Percentiles rank a stretch among this genome's conserved stretches.
These are phyloP conservation scores for Himalopsyche kuldschensis DNA, from an alignment of 2,888 invertebrate genomes.

Conservation along the genomic window DNA sequence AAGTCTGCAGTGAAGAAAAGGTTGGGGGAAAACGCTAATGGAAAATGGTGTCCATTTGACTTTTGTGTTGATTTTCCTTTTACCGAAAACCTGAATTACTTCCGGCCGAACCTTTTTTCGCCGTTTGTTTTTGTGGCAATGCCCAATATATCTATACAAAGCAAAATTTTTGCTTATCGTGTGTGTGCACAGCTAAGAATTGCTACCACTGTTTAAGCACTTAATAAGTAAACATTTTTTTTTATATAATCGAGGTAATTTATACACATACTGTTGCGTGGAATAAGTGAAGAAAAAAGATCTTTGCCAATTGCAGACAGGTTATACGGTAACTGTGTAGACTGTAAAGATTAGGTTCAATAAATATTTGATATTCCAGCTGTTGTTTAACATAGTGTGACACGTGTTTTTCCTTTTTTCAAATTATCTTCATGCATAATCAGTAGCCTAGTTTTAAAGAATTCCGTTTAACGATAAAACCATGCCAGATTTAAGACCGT, in stretches of 20 bases:
- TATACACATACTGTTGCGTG: background rate
- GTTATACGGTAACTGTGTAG: too few species aligned
- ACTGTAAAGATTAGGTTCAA: too few species aligned
- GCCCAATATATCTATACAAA: background rate
- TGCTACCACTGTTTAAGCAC: background rate
- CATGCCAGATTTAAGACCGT: too few species aligned
- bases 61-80: slow-evolving; percentile 2
- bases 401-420: too few species aligned
- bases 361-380: too few species aligned
- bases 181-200: background rate
- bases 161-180: background rate
- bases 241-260: background rate
- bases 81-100: background rate
- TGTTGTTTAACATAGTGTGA: too few species aligned
- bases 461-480: too few species aligned
- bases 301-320: too few species aligned
- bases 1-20: background rate
- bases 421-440: too few species aligned
- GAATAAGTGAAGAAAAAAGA: too few species aligned
- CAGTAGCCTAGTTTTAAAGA: too few species aligned
- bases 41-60: slow-evolving; percentile 3
- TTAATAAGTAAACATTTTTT: background rate
- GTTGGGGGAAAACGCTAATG: background rate
- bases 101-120: slow-evolving; percentile 5
- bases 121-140: background rate